A percentile compares a stretch with the other conserved stretches of the same genome.
These are phyloP conservation scores for Pangasianodon hypophthalmus DNA, from an alignment of 2,113 vertebrate species.

Conservation along the genomic window DNA sequence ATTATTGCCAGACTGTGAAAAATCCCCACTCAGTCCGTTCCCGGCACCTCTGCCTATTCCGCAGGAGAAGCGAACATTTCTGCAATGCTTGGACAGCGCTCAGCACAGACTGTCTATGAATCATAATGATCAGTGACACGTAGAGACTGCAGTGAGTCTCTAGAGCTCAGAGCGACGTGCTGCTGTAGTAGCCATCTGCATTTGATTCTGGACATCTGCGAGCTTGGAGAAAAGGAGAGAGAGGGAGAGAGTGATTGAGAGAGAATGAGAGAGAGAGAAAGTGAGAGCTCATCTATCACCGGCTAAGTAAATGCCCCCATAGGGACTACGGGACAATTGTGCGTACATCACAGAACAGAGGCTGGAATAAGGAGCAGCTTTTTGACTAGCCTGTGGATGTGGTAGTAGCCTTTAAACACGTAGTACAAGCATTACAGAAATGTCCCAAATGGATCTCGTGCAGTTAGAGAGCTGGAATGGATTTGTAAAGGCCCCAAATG, in stretches of 20 bases:
- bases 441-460: background rate
- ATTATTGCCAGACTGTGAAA: slow-evolving; percentile 47
- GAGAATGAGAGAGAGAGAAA: slow-evolving; percentile 31
- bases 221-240: slow-evolving; percentile 40
- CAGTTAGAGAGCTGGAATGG: background rate
- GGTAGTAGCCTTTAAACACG: background rate
- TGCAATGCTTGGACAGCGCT: slow-evolving; percentile 44
- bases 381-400: background rate
- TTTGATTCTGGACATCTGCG: slow-evolving; percentile 57
- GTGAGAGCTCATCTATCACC: slow-evolving; percentile 33
- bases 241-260: slow-evolving; percentile 34
- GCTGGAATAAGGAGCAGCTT: slow-evolving; percentile 13
- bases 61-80: slow-evolving; percentile 43
- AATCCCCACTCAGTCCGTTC: slow-evolving; percentile 24
- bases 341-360: background rate
- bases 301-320: slow-evolving; percentile 31
- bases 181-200: slow-evolving; percentile 57
- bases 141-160: slow-evolving; percentile 50
- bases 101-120: slow-evolving; percentile 43
- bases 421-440: background rate
- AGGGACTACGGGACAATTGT: slow-evolving; percentile 30
- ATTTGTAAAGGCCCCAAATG: slow-evolving; percentile 19
- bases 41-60: slow-evolving; percentile 39
- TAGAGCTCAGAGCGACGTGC: slow-evolving; percentile 42
- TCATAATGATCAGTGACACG: slow-evolving; percentile 54